Evolutionary conservation across 2,888 invertebrate species (phyloP), one percentile per base, ranked within the genome.

Genomic region (Thymelicus sylvestris): DNA sequence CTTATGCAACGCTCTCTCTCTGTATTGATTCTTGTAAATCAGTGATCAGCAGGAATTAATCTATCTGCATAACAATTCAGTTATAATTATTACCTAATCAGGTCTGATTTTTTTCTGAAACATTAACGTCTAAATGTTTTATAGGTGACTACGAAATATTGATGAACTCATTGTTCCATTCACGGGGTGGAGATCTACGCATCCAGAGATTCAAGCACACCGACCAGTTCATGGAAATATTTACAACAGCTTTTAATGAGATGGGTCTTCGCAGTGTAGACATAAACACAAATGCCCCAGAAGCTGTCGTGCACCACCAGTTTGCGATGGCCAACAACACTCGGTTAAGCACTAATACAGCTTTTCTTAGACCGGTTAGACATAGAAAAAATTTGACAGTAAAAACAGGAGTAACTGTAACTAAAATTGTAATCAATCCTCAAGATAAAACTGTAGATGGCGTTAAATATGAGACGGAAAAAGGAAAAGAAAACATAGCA

Each of bases 81-180:
- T 44, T 12, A 12, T 44, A 44, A 44, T 3, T 8, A 44, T 8
- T 44, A 31, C 5, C 31, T 31, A 44, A 44, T 44, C 44, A 8
- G 44, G 44, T 44, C 44, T 12, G 1, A 12, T 10, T 10, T 44
- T 44, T 44, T 44, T 10, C 8, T 10, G 0, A 12, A 44, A 12
- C 12, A 12, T 44, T 8, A 44, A 44, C 44, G 44, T 44, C 12
- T 10, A 44, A 31, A 15, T 66, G 13, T 61, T 77, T 88, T 84
- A 15, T 77, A 94, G 94, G 92, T 83, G 93, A 94, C 78, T 92
- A 93, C 79, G 94, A 94, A 71, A 82, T 92, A 13, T 79, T 92
- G 2, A 89, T 91, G 84, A 93, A 94, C 81, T 89, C 91, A 7
- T 85, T 87, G 74, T 90, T 90, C 81, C 94, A 94, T 79, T 84